phyloP scores from a whole-genome alignment of 2,797 vertebrate species.

The Caiman crocodilus region DNA sequence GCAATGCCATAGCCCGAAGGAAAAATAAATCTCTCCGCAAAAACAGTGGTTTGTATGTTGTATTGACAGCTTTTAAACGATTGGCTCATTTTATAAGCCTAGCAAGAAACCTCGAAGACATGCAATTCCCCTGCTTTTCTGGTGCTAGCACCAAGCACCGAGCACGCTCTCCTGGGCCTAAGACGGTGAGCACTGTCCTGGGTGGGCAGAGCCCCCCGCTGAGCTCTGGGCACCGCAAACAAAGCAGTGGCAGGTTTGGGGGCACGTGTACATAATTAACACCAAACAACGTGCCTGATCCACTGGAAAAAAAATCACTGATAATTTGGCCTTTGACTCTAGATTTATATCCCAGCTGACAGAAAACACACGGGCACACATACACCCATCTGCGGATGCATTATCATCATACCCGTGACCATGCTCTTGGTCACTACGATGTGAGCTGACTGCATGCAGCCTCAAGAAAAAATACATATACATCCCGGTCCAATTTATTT shows the following conservation, averaged over 20 bases:
- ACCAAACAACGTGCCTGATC: background rate
- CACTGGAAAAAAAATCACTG: background rate
- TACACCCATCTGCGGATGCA: accelerated
- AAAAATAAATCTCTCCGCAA: slow-evolving; percentile 1
- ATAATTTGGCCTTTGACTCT: background rate
- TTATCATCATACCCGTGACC: background rate
- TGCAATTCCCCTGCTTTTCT: slow-evolving; percentile 12
- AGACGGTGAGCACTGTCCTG: accelerated
- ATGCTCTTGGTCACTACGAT: accelerated
- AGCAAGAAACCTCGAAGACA: slow-evolving; percentile 53
- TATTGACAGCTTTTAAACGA: slow-evolving; percentile 33
- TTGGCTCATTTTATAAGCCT: background rate
- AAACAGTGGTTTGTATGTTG: background rate
- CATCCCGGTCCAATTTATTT: background rate
- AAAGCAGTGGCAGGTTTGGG: background rate
- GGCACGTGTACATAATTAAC: accelerated
- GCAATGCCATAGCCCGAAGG: background rate
- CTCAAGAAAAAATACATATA: background rate
- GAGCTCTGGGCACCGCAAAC: background rate
- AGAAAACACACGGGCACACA: accelerated
- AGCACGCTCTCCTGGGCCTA: accelerated
- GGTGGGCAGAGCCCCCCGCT: background rate
- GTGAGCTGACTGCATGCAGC: background rate
- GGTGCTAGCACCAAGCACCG: background rate
- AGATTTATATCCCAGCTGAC: background rate